These are phyloP conservation scores for Urechis unicinctus DNA, from an alignment of 2,888 invertebrate genomes.

Conservation along the genomic window DNA sequence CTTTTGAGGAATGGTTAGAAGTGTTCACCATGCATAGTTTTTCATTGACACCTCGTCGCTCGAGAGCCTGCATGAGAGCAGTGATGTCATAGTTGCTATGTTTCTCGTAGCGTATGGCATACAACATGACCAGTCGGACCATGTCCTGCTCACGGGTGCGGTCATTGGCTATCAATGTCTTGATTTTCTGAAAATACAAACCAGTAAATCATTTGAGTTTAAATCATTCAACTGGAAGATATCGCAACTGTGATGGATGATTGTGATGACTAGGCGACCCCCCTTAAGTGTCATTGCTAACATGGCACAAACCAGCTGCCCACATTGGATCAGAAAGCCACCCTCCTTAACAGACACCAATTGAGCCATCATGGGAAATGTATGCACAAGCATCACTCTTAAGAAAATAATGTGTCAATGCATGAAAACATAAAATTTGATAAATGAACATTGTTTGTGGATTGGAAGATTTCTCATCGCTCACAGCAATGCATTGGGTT, in stretches of 20 bases:
- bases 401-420: too few relatives aligned
- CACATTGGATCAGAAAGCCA: too few relatives aligned
- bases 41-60: constrained; percentile 67
- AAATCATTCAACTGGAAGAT: neutral
- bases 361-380: too few relatives aligned
- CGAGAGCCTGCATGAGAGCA: constrained; percentile 68
- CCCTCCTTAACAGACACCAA: too few relatives aligned
- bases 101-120: constrained; percentile 87
- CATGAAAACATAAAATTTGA: neutral
- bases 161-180: constrained; percentile 69
- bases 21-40: constrained; percentile 44
- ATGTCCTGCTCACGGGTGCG: constrained; percentile 73
- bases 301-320: too few relatives aligned
- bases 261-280: too few relatives aligned
- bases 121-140: constrained; percentile 80
- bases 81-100: constrained; percentile 73
- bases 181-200: constrained; percentile 60
- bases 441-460: neutral
- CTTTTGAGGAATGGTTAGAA: neutral
- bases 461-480: too few relatives aligned
- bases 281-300: too few relatives aligned
- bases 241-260: too few relatives aligned
- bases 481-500: too few relatives aligned
- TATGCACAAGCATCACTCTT: too few relatives aligned
- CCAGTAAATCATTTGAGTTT: neutral